Evolutionary conservation across 2,888 invertebrate genomes (phyloP).

Genomic region (Caenorhabditis sp.): DNA sequence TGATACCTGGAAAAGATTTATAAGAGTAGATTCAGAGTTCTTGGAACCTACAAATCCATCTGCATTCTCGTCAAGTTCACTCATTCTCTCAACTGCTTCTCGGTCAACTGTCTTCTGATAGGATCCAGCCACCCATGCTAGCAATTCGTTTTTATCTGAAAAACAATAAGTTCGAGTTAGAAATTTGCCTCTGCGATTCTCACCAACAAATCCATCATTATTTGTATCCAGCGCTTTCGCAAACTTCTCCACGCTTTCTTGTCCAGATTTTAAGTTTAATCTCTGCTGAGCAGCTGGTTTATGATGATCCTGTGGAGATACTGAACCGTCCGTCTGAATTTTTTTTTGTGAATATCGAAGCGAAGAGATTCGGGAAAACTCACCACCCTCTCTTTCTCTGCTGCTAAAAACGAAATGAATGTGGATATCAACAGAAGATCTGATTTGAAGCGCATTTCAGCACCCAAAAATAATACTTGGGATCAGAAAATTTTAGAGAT

Average conservation of each 20-base stretch:
- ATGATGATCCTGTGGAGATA: slow-evolving; percentile 87
- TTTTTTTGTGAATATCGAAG: background rate
- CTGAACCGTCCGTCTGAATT: slow-evolving; percentile 52
- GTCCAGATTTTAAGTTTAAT: slow-evolving; percentile 91
- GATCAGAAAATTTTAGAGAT: background rate
- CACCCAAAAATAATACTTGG: background rate
- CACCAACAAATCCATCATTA: slow-evolving; percentile 89
- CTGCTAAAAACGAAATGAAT: slow-evolving; percentile 31
- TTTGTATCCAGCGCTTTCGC: slow-evolving; percentile 93
- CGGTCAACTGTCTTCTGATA: slow-evolving; percentile 87
- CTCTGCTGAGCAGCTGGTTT: slow-evolving; percentile 92
- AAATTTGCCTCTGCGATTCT: slow-evolving; percentile 77
- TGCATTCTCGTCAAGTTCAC: slow-evolving; percentile 87
- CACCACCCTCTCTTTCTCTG: slow-evolving; percentile 67
- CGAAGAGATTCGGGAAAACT: slow-evolving; percentile 3
- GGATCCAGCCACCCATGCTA: slow-evolving; percentile 94
- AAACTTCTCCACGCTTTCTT: slow-evolving; percentile 73
- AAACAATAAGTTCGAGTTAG: background rate
- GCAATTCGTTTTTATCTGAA: slow-evolving; percentile 87
- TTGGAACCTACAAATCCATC: slow-evolving; percentile 70
- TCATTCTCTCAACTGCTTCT: slow-evolving; percentile 83
- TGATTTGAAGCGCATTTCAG: slow-evolving; percentile 21
- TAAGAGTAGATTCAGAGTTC: no score
- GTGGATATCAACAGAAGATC: slow-evolving; percentile 10
- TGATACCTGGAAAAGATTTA: slow-evolving; percentile 86